Base-by-base conservation (phyloP, 2,888 invertebrate species). In the Sericinus montela region DNA sequence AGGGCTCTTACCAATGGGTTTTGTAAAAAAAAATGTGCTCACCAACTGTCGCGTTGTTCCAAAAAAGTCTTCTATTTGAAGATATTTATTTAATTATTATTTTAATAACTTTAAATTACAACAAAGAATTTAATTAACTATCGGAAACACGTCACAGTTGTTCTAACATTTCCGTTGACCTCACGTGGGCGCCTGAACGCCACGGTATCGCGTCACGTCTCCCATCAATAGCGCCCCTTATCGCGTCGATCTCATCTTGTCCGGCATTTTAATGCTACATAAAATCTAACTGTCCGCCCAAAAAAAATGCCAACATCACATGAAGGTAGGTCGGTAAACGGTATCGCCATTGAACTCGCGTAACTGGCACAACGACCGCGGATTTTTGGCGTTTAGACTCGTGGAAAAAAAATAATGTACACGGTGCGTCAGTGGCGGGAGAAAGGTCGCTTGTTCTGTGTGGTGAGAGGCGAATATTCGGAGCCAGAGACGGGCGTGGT, bases 301-400 rank as follows among this genome's bases (percentile, higher is more conserved):
- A 78, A 79, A 78, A 75, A 77, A 79, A 40, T 40, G 40, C 74
- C 77, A 67, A 70, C 77, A 62, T 75, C 76, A 72, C 82, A 79
- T 85, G 75, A 79, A 85, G 86, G 85, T 87, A 86, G 88, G 88
- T 88, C 88, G 71, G 70, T 68, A 74, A 80, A 85, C 87, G 88
- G 86, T 85, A 84, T 65, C 75, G 77, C 59, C 80, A 78, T 66
- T 80, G 81, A 82, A 73, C 79, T 54, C 51, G 50, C 32, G 58
- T 62, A 82, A 74, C 64, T 85, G 67, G 85, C 65, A 79, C 88
- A 56, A 60, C 51, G 65, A 67, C 60, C 63, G 55, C 54, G 53
- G 68, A 57, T 71, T 74, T 73, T 78, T 75, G 74, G 72, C 71
- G 73, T 73, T 75, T 70, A 52, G 61, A 64, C 68, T 68, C 71